Percentiles rank a stretch among this genome's conserved stretches.
Evolutionary conservation across 2,113 vertebrate genomes (phyloP).

Genomic region (Cisticola juncidis): DNA sequence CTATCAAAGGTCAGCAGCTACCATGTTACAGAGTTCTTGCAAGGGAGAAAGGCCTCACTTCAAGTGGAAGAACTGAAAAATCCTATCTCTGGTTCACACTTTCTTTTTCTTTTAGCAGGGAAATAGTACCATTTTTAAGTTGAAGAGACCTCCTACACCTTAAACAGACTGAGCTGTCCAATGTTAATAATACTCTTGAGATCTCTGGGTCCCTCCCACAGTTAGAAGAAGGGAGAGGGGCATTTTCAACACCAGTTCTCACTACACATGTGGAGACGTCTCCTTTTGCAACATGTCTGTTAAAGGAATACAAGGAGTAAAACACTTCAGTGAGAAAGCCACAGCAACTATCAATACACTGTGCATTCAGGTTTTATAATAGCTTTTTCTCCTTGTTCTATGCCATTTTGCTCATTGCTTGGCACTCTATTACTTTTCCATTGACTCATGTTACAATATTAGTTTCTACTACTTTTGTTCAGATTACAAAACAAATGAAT

Average conservation of each 20-base stretch:
- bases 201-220: not conserved
- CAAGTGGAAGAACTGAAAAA: not conserved
- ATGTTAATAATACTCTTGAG: not conserved
- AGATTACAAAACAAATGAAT: not conserved
- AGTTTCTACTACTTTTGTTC: not conserved
- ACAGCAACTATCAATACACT: not conserved
- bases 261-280: not conserved
- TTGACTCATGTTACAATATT: not conserved
- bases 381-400: not conserved
- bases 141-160: not conserved
- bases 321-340: not conserved
- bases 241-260: not conserved
- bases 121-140: not conserved
- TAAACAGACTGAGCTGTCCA: not conserved
- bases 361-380: not conserved
- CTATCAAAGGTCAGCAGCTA: not conserved
- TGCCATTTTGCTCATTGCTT: not conserved
- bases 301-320: not conserved
- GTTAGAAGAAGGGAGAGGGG: not conserved
- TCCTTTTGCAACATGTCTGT: not conserved
- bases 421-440: not conserved
- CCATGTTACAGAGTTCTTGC: not conserved
- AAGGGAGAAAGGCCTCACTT: not conserved
- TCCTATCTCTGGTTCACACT: not conserved
- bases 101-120: not conserved